Percentiles rank a stretch among this genome's conserved stretches.
Evolutionary conservation across 2,113 vertebrate genomes (phyloP).

Genomic region (Brachyistius frenatus): DNA sequence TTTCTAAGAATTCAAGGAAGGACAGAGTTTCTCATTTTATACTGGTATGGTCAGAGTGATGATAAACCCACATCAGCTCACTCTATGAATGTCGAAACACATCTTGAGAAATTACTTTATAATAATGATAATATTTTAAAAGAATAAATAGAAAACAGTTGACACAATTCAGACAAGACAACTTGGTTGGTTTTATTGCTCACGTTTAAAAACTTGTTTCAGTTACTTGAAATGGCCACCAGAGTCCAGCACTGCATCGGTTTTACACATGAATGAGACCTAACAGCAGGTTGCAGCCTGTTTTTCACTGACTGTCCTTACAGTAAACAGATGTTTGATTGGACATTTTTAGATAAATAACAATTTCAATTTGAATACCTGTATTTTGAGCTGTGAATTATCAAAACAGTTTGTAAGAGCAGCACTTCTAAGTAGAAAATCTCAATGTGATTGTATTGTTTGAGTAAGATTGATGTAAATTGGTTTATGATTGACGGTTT

Average conservation of each 20-base stretch:
- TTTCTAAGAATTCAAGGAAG: too few species aligned
- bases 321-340: not conserved
- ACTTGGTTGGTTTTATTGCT: not conserved
- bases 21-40: too few species aligned
- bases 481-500: not conserved
- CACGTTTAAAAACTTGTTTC: not conserved
- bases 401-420: not conserved
- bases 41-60: too few species aligned
- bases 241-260: constrained; percentile 62
- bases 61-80: too few species aligned
- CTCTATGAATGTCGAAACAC: too few species aligned
- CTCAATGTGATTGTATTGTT: not conserved
- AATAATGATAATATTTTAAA: too few species aligned
- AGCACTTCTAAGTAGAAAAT: not conserved
- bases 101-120: too few species aligned
- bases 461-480: not conserved
- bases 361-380: not conserved
- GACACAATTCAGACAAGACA: too few species aligned
- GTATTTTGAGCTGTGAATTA: not conserved
- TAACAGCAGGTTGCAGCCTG: not conserved
- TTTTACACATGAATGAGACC: constrained; percentile 17
- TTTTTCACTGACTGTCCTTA: not conserved
- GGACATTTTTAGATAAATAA: not conserved
- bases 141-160: too few species aligned
- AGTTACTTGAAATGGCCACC: constrained; percentile 56